Percentiles rank a stretch among this genome's conserved stretches.
Evolutionary conservation across 2,797 vertebrate species (phyloP).

Genomic region (Clamator glandarius): DNA sequence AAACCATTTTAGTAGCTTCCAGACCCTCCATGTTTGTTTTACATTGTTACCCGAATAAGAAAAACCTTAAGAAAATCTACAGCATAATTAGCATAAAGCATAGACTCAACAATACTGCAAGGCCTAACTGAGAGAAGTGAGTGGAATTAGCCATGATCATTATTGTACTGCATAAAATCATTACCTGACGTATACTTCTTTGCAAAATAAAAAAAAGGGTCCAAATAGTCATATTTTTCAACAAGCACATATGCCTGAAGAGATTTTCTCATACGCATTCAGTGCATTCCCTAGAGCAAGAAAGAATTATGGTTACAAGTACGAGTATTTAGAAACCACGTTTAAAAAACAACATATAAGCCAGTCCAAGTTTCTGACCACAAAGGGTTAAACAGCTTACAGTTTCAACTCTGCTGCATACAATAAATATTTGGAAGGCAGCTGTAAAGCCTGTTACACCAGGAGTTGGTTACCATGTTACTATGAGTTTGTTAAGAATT

Average conservation of each 20-base stretch:
- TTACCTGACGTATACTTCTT: neutral
- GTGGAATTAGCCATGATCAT: neutral
- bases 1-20: neutral
- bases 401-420: neutral
- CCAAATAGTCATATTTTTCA: neutral
- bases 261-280: neutral
- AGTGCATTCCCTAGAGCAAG: neutral
- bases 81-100: neutral
- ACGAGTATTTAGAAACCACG: neutral
- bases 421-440: neutral
- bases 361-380: neutral
- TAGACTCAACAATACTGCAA: neutral
- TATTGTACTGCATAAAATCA: neutral
- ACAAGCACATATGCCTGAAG: neutral
- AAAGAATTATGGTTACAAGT: neutral
- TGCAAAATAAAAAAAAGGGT: neutral
- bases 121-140: neutral
- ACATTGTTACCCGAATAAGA: neutral
- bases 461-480: neutral
- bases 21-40: neutral
- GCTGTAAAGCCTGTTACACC: neutral
- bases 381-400: neutral
- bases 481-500: neutral
- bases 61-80: neutral
- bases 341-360: neutral